Evolutionary conservation across 2,888 invertebrate species (phyloP), one percentile per base, ranked within the genome.

Genomic region (Coleophora deauratella): DNA sequence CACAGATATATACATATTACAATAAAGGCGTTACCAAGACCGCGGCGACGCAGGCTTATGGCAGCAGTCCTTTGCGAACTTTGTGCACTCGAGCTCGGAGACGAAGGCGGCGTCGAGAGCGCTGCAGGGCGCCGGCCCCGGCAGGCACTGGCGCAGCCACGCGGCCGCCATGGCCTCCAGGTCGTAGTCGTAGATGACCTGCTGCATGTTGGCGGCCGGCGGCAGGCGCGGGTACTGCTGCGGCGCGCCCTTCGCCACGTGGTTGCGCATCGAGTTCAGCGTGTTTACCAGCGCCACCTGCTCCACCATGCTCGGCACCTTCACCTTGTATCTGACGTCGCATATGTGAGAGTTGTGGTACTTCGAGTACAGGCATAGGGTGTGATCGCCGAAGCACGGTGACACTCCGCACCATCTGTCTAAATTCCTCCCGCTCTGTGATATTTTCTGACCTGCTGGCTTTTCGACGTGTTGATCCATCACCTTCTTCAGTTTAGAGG

Each of bases 341-440:
- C 84, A 85, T 47, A 78, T 54, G 38, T 52, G 56, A n/a, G 80
- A 69, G 43, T 62, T 45, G 1, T 10, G 39, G 31, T 56, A 55
- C 8, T 56, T 51, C 12, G 68, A 43, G 42, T 77, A 85, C 6
- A 80, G 51, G 49, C 84, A 85, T n/a, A 82, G 66, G 1, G 76
- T 80, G 49, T 85, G 82, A 51, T 85, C 84, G 7, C 74, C 81
- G 46, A 67, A 84, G 42, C 84, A 85, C 9, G 84, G 84, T 34
- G 64, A 56, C 9, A 57, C 58, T 28, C 55, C 58, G 54, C 84
- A 85, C 84, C 84, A 85, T 49, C 74, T 79, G 50, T 78, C 81
- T 10, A 12, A 3, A 11, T 14, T n/a, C 1, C 10, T 31, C 1
- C 9, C 31, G 9, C 9, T n/a, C 9, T 7, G 4, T 31, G 4